Evolutionary conservation across 1,140 invertebrate species (phyloP), one percentile per base, ranked within the genome.

Genomic region (Danaus plexippus): DNA sequence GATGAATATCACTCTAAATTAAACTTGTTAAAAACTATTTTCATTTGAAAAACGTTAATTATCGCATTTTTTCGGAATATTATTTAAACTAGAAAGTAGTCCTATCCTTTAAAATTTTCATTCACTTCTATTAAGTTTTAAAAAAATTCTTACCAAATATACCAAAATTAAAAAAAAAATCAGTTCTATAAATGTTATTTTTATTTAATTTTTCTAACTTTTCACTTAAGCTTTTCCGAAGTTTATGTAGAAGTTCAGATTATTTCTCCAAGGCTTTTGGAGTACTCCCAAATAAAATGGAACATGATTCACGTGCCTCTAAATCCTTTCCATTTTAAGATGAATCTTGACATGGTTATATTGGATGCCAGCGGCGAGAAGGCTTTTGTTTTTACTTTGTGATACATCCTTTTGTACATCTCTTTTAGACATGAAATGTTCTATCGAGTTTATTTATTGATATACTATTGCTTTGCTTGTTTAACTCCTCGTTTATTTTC

Each of bases 291-390:
- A 54, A 48, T 57, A 62, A 48, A 56, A 47, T 42, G 51, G 51
- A 43, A 47, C 54, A 57, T 52, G 49, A 52, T 47, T 52, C 59
- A 52, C 49, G 54, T 57, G 50, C 43, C 54, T 53, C 43, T 53
- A 61, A 62, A 54, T 57, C 60, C 51, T 57, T 62, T 54, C 47
- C 43, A 48, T 48, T 56, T 54, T 44, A 53, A 51, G 47, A 47
- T 59, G 13, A 54, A 53, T 49, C 46, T 49, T 54, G 47, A 59
- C 46, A 53, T 18, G 47, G 49, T 43, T 49, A 51, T 41, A 11
- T 49, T 18, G 22, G 46, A 48, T 56, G 47, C 48, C 47, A 15
- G 9, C 13, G 41, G 40, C 43, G n/a, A 32, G 22, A 32, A 32
- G 22, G 2, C 22, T 32, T 32, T 32, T 32, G 22, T 32, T 32